phyloP scores from a whole-genome alignment of 2,888 invertebrate species.

The Mayetiola destructor region DNA sequence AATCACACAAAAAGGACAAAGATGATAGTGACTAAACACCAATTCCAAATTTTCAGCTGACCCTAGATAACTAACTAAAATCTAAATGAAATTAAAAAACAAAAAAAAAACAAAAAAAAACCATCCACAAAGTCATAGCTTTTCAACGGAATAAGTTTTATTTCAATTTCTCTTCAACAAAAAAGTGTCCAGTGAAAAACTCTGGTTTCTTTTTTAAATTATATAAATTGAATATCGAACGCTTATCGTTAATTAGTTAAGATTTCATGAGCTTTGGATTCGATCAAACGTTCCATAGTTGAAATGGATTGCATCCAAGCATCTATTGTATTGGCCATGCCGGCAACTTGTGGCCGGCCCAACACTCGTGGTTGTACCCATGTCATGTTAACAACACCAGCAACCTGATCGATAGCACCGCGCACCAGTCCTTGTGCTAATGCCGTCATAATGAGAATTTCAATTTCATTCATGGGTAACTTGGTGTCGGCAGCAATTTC shows the following conservation, averaged over 20 bases:
- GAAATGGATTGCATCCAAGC: constrained; percentile 35
- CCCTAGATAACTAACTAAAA: not conserved
- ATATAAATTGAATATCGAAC: not conserved
- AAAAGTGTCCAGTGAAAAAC: not conserved
- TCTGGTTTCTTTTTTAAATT: constrained; percentile 1
- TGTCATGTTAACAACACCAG: constrained; percentile 48
- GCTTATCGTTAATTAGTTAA: constrained; percentile 30
- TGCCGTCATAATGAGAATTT: constrained; percentile 94
- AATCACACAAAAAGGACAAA: constrained; percentile 55
- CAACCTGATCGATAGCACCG: constrained; percentile 89
- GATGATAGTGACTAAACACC: constrained; percentile 26
- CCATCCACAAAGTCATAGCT: not conserved
- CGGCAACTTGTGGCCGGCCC: constrained; percentile 37
- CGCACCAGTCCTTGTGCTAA: constrained; percentile 84
- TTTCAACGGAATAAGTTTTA: not conserved
- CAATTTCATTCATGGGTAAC: constrained; percentile 74
- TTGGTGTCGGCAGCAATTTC: constrained; percentile 81
- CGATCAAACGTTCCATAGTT: constrained; percentile 35
- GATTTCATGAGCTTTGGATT: constrained; percentile 34
- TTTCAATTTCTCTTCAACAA: not conserved
- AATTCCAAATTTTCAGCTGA: too few relatives aligned
- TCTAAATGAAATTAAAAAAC: not conserved
- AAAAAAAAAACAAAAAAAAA: not conserved
- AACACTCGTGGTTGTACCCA: constrained; percentile 67
- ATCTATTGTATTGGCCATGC: constrained; percentile 33